Conservation (phyloP, 2,113 vertebrate species). For the Maccullochella peelii region DNA sequence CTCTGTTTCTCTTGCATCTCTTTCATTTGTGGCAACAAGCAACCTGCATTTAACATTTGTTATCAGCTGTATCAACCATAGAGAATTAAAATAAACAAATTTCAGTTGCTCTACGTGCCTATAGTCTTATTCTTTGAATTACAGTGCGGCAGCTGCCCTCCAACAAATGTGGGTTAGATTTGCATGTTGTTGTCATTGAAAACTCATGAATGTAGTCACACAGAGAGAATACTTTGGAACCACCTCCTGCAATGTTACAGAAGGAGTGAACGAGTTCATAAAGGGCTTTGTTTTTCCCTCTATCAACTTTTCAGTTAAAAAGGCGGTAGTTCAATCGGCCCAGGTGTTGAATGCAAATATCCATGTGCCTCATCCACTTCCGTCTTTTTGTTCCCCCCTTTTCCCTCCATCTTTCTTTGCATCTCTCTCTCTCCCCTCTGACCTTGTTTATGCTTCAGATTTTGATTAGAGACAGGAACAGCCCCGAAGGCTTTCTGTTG, state of each 20-base stretch:
- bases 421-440: background rate
- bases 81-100: background rate
- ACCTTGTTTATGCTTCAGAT: conserved; percentile 43
- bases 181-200: background rate
- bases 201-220: background rate
- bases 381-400: conserved; percentile 27
- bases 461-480: conserved; percentile 45
- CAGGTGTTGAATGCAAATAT: conserved; percentile 56
- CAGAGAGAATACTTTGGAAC: background rate
- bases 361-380: conserved; percentile 8
- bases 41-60: background rate
- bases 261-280: background rate
- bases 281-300: background rate
- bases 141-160: background rate
- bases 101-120: background rate
- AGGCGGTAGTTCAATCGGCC: conserved; percentile 11
- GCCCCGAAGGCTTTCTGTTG: conserved; percentile 60
- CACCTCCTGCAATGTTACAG: background rate
- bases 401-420: conserved; percentile 8
- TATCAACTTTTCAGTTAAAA: conserved; percentile 49
- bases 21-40: conserved; percentile 3
- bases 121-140: background rate
- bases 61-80: background rate
- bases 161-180: background rate
- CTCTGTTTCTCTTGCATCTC: background rate